Evolutionary conservation across 2,888 invertebrate species (phyloP), one percentile per base, ranked within the genome.

Genomic region (Entomobrya multifasciata): DNA sequence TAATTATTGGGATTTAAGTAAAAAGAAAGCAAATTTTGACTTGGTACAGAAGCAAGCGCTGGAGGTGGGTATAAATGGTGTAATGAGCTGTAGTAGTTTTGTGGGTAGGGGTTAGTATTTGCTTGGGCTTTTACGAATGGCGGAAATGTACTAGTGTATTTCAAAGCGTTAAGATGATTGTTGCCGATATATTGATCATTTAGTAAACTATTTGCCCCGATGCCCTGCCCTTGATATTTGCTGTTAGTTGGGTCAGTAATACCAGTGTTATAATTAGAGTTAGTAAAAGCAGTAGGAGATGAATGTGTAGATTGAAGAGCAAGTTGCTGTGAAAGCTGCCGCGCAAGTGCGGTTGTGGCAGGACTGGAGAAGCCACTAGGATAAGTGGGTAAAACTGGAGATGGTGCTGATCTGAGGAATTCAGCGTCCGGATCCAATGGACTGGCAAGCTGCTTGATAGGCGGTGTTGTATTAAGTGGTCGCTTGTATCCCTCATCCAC

Each of bases 21-120:
- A 15, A 36, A 17, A n/a, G 83, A 49, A 10, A 77, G 30, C 49
- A 78, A 44, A 47, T 78, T 84, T 57, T 77, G 84, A 13, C 44
- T 77, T 52, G 77, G 57, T 13, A 74, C 36, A 41, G 52, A 25
- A 49, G 62, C n/a, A 30, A 49, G 22, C 0, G 47, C 20, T 0
- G 82, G 82, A 6, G 84, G 77, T n/a, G 84, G 78, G 27, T 77
- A 78, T 3, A 84, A 60, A 11, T 78, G 77, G 17, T 57, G 70
- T 1, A 78, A 60, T 22, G 84, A 67, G 49, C 70, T 84, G 78
- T 84, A 84, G 44, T 76, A 76, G 72, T 83, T 62, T 74, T 22
- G 82, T 8, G 74, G 17, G 47, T 49, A 60, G 47, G 74, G 62
- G 17, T 74, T 74, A 57, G 36, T 22, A 25, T 62, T 60, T 20